Percentiles rank a stretch among this genome's conserved stretches.
phyloP scores from a whole-genome alignment of 2,113 vertebrate species.

The Chroicocephalus ridibundus region DNA sequence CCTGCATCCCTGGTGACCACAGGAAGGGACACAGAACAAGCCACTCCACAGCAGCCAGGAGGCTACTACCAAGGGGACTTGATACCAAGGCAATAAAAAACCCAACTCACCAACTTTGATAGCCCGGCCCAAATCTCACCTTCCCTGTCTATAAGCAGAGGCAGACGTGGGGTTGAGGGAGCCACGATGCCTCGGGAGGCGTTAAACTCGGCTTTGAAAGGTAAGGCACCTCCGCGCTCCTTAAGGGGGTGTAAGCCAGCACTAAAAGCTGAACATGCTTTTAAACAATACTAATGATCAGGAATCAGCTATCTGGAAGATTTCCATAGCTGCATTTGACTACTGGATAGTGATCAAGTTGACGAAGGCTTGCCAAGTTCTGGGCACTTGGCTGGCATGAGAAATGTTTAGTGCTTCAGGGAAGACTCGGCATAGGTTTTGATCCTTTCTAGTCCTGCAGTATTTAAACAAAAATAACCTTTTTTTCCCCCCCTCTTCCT shows the following conservation, averaged over 20 bases:
- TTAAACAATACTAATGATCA: constrained; percentile 32
- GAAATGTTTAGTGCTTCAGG: constrained; percentile 12
- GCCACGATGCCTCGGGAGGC: background rate
- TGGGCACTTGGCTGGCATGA: constrained; percentile 25
- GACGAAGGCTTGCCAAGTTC: constrained; percentile 33
- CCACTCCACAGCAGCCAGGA: background rate
- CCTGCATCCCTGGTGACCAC: background rate
- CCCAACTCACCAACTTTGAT: background rate
- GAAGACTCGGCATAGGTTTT: background rate
- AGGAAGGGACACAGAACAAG: fast-evolving
- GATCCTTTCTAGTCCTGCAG: background rate
- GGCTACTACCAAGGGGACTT: background rate
- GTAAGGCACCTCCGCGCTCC: background rate
- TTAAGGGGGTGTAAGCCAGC: background rate
- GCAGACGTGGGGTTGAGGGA: background rate
- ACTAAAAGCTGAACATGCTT: background rate
- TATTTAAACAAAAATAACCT: background rate
- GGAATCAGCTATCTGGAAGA: constrained; percentile 33
- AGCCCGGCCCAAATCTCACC: background rate
- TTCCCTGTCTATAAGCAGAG: background rate
- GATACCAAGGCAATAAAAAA: background rate
- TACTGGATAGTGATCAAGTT: constrained; percentile 9
- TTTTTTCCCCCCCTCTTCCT: background rate
- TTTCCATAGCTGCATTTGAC: constrained; percentile 33
- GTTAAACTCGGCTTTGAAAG: background rate